Percentiles rank a stretch among this genome's conserved stretches.
Evolutionary conservation across 2,888 invertebrate genomes (phyloP).

Genomic region (Mimas tiliae): DNA sequence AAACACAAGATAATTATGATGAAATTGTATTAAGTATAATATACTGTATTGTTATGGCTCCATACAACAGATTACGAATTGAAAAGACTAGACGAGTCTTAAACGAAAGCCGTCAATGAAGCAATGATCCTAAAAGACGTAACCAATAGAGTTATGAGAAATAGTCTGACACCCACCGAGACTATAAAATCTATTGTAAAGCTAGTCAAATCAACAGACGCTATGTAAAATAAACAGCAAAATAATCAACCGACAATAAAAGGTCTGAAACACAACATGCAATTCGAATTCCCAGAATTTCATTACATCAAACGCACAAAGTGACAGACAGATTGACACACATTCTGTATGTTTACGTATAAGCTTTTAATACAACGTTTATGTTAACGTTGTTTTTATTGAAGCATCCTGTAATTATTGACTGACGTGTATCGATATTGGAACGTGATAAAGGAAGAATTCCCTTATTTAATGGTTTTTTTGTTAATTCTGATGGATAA

Average conservation of each 20-base stretch:
- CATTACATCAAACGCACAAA: constrained; percentile 18
- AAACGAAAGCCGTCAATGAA: no score
- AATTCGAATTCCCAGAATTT: constrained; percentile 11
- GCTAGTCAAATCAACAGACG: neutral
- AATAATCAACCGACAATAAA: neutral
- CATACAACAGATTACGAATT: no score
- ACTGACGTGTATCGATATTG: constrained; percentile 27
- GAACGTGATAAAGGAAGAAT: constrained; percentile 22
- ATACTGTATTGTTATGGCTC: no score
- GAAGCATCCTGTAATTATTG: constrained; percentile 28
- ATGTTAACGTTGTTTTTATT: constrained; percentile 21
- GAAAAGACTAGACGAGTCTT: no score
- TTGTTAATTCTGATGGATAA: constrained; percentile 5
- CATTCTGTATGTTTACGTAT: constrained; percentile 6
- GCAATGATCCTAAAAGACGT: no score
- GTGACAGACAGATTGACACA: constrained; percentile 21
- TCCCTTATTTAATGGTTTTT: constrained; percentile 1
- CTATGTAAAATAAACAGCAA: neutral
- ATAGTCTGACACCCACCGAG: no score
- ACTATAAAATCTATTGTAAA: neutral
- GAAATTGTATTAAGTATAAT: no score
- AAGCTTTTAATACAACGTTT: constrained; percentile 22
- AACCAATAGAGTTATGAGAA: no score
- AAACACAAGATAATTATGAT: no score
- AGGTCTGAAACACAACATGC: constrained; percentile 8